Conservation (phyloP, 1,140 invertebrate genomes). For the Metaphire vulgaris region DNA sequence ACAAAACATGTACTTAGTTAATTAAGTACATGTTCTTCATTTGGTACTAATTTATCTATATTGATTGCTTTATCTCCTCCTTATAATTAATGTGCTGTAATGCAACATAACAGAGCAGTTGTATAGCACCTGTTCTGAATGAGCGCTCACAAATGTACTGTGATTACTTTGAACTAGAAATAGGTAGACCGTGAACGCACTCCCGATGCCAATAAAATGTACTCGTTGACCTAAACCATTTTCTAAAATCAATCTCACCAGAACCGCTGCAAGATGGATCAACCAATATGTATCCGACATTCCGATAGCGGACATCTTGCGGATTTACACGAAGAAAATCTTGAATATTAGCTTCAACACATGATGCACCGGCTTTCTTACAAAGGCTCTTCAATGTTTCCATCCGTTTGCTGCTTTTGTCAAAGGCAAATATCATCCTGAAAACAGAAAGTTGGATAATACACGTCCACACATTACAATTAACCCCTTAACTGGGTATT, state of each 20-base stretch:
- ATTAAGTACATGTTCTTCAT: too few species aligned
- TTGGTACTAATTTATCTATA: too few species aligned
- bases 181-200: too few species aligned
- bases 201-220: not conserved
- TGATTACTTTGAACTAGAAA: too few species aligned
- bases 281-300: conserved; percentile 81
- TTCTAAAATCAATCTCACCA: conserved; percentile 57
- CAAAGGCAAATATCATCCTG: conserved; percentile 74
- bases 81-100: too few species aligned
- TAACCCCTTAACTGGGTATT: too few species aligned
- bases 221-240: not conserved
- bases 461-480: too few species aligned
- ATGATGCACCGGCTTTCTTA: conserved; percentile 58
- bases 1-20: too few species aligned
- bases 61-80: not conserved
- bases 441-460: too few species aligned
- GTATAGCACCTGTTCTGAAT: too few species aligned
- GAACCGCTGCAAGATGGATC: conserved; percentile 94
- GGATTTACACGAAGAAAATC: conserved; percentile 67
- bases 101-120: too few species aligned
- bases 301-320: conserved; percentile 55
- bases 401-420: conserved; percentile 65
- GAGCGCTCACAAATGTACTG: too few species aligned
- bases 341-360: conserved; percentile 54
- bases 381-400: conserved; percentile 49